Conservation (phyloP, 2,797 vertebrate genomes). For the Pogonophryne albipinna region DNA sequence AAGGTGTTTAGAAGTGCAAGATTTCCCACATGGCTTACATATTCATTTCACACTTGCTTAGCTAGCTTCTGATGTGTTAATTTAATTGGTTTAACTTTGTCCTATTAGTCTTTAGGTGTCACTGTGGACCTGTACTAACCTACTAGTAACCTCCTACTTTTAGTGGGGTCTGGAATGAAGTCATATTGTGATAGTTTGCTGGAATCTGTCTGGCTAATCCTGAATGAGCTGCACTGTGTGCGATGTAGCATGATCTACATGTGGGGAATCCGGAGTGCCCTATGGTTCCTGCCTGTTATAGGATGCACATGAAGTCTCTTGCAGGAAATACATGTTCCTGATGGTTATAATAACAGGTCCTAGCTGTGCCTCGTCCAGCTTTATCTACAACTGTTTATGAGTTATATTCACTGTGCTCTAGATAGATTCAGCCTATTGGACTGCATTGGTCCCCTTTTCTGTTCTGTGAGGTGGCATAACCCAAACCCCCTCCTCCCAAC, state of each 20-base stretch:
- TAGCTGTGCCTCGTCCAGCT: not conserved
- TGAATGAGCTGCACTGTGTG: conserved; percentile 2
- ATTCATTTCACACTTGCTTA: conserved; percentile 5
- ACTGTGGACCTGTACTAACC: not conserved
- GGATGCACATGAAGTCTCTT: not conserved
- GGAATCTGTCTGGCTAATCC: conserved; percentile 2
- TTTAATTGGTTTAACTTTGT: not conserved
- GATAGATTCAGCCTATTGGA: not conserved
- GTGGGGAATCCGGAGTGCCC: not conserved
- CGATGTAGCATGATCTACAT: not conserved
- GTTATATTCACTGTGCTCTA: not conserved
- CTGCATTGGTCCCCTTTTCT: not conserved
- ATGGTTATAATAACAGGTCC: not conserved
- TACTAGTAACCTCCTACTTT: not conserved
- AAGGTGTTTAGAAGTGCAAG: not conserved
- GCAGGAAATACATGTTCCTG: not conserved
- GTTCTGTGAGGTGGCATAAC: not conserved
- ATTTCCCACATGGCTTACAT: conserved; percentile 11
- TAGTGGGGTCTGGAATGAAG: not conserved
- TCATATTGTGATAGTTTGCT: not conserved
- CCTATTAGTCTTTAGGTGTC: not conserved
- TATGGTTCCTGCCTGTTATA: not conserved
- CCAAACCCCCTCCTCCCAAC: not conserved
- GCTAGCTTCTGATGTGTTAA: not conserved
- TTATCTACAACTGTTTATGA: not conserved